Conservation (phyloP, 2,113 vertebrate species). For the Rhadina sibilatrix region DNA sequence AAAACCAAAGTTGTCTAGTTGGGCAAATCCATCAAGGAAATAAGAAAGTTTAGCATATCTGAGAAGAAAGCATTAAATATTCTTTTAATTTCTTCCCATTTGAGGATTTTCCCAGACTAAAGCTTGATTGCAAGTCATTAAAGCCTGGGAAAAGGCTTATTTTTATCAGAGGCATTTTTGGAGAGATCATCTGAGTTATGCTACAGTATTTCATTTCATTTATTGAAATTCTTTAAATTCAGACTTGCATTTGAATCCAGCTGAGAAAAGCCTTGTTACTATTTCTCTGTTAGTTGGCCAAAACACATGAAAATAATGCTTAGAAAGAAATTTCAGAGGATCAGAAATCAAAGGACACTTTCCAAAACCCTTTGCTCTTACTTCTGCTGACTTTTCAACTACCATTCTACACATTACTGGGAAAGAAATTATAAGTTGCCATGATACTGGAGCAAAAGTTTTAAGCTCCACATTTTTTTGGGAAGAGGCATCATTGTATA, state of each 20-base stretch:
- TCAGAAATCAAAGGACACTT: background rate
- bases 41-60: background rate
- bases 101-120: background rate
- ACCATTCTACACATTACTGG: background rate
- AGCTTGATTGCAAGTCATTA: background rate
- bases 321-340: background rate
- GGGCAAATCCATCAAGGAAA: background rate
- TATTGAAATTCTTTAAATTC: background rate
- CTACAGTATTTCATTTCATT: background rate
- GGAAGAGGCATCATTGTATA: background rate
- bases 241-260: background rate
- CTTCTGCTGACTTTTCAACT: background rate
- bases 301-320: background rate
- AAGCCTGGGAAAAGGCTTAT: background rate
- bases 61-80: background rate
- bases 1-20: background rate
- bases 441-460: background rate
- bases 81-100: background rate
- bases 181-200: background rate
- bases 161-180: background rate
- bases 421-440: background rate
- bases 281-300: background rate
- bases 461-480: background rate
- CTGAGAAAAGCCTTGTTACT: background rate
- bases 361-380: background rate